Evolutionary conservation across 2,797 vertebrate genomes (phyloP).

Genomic region (Alectoris magna): DNA sequence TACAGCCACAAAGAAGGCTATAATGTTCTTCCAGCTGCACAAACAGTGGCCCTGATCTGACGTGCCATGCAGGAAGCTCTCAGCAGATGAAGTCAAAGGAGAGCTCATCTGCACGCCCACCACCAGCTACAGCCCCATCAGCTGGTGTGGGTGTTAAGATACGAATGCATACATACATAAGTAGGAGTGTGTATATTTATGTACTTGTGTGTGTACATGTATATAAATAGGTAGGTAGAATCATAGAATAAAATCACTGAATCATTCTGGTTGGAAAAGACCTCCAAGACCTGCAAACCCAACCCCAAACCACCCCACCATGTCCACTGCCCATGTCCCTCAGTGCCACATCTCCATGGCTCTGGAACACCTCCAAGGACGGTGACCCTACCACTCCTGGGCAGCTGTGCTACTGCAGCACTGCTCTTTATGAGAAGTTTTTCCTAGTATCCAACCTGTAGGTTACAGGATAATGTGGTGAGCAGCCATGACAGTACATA

Average conservation of each 20-base stretch:
- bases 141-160: neutral
- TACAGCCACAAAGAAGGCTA: neutral
- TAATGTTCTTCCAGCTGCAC: neutral
- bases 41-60: neutral
- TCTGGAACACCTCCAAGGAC: too few relatives aligned
- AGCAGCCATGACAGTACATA: fast-evolving
- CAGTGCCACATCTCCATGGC: too few relatives aligned
- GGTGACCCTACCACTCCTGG: too few relatives aligned
- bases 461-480: neutral
- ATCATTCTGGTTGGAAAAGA: too few relatives aligned
- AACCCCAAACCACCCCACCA: too few relatives aligned
- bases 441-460: too few relatives aligned
- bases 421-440: too few relatives aligned
- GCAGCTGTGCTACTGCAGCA: too few relatives aligned
- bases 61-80: neutral
- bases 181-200: neutral
- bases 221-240: neutral
- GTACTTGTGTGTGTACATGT: fast-evolving
- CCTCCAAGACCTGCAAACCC: too few relatives aligned
- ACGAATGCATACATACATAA: fast-evolving
- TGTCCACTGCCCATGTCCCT: too few relatives aligned
- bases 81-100: neutral
- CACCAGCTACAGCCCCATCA: fast-evolving
- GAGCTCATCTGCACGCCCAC: neutral
- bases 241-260: too few relatives aligned